These are phyloP conservation scores for Notiomystis cincta DNA, from an alignment of 2,113 vertebrate species.

Conservation along the genomic window DNA sequence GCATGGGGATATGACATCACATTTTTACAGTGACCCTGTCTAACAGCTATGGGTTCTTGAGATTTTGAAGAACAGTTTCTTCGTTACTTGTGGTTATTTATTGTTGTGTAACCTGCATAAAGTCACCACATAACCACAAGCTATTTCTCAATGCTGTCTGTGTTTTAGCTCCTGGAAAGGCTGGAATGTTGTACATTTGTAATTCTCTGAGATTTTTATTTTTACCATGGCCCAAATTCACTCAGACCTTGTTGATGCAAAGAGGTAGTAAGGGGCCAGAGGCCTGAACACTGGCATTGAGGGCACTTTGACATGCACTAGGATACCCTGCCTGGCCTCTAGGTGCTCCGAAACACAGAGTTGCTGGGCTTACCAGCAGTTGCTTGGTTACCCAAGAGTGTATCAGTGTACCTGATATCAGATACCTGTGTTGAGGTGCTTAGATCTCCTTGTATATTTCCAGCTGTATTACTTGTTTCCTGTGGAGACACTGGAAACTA, in stretches of 20 bases:
- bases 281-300: fast-evolving
- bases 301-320: neutral
- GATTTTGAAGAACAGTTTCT: neutral
- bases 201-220: neutral
- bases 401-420: neutral
- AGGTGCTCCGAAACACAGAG: neutral
- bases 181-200: neutral
- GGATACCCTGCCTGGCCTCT: neutral
- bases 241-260: neutral
- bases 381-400: neutral
- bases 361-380: neutral
- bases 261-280: neutral
- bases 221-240: neutral
- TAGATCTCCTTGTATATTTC: neutral
- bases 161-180: neutral
- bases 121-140: neutral
- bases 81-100: neutral
- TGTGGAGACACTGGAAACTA: neutral
- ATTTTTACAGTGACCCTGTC: neutral
- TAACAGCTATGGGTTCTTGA: neutral
- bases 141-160: neutral
- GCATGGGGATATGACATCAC: neutral
- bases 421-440: neutral
- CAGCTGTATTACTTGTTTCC: neutral
- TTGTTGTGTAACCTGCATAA: neutral